phyloP scores from a whole-genome alignment of 2,888 invertebrate species.

The Papilio gigon region DNA sequence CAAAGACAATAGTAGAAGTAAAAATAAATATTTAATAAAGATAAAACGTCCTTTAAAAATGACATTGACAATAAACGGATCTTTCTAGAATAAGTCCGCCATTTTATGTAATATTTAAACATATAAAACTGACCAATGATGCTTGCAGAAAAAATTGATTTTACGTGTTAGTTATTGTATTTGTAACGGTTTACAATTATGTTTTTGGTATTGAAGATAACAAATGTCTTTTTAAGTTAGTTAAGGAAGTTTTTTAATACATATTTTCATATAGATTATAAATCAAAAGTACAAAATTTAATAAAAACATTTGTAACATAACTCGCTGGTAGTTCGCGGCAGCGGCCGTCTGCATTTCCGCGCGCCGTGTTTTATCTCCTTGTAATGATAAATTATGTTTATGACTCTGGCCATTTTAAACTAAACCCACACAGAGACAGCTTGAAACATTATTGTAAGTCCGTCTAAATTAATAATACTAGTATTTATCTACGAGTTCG shows the following conservation, averaged over 20 bases:
- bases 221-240: no score
- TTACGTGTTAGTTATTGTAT: no score
- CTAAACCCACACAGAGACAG: not conserved
- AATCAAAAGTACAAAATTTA: not conserved
- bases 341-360: constrained; percentile 8
- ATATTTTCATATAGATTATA: no score
- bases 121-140: no score
- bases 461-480: not conserved
- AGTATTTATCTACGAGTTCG: no score
- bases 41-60: constrained; percentile 10
- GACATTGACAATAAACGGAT: constrained; percentile 2
- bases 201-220: no score
- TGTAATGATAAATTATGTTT: constrained; percentile 15
- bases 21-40: not conserved
- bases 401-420: constrained; percentile 9
- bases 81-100: not conserved
- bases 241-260: no score
- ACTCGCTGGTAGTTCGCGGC: not conserved
- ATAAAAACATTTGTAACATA: not conserved
- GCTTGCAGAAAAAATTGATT: no score
- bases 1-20: not conserved
- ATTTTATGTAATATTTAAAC: not conserved
- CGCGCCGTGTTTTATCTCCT: not conserved
- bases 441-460: not conserved
- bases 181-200: no score